A percentile compares a stretch with the other conserved stretches of the same genome.
Evolutionary conservation across 2,888 invertebrate species (phyloP).

Genomic region (Perdita meconis): DNA sequence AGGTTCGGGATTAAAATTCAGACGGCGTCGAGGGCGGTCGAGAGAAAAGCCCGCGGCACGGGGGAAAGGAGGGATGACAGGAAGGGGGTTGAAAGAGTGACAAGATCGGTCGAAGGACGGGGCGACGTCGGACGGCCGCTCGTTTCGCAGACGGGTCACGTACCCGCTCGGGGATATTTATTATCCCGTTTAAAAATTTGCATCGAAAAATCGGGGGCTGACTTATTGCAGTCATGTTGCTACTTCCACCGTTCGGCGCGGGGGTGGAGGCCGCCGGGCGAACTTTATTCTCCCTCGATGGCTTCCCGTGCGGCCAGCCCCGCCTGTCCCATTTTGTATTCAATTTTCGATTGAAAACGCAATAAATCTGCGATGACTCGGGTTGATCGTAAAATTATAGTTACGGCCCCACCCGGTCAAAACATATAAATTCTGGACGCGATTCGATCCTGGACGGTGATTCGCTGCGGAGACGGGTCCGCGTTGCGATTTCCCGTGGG

Average conservation of each 20-base stretch:
- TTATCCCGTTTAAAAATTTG: slow-evolving; percentile 75
- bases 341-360: slow-evolving; percentile 34
- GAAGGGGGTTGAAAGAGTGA: slow-evolving; percentile 26
- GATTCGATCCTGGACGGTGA: slow-evolving; percentile 13
- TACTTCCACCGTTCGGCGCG: not conserved
- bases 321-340: slow-evolving; percentile 19
- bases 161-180: slow-evolving; percentile 66
- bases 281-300: slow-evolving; percentile 27
- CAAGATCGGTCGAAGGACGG: slow-evolving; percentile 49
- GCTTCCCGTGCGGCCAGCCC: not conserved
- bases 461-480: slow-evolving; percentile 4
- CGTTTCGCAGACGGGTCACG: slow-evolving; percentile 60
- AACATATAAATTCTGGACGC: slow-evolving; percentile 29
- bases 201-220: slow-evolving; percentile 66
- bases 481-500: not conserved
- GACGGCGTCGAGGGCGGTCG: slow-evolving; percentile 29
- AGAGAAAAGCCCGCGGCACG: not conserved
- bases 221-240: slow-evolving; percentile 45
- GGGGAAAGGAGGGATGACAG: not conserved
- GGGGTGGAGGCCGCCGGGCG: not conserved
- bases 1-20: slow-evolving; percentile 61
- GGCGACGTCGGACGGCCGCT: slow-evolving; percentile 36
- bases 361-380: slow-evolving; percentile 33
- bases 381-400: slow-evolving; percentile 40
- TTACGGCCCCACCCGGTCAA: not conserved